Base-by-base conservation (phyloP, 2,888 invertebrate genomes). In the Drosophila borealis region DNA sequence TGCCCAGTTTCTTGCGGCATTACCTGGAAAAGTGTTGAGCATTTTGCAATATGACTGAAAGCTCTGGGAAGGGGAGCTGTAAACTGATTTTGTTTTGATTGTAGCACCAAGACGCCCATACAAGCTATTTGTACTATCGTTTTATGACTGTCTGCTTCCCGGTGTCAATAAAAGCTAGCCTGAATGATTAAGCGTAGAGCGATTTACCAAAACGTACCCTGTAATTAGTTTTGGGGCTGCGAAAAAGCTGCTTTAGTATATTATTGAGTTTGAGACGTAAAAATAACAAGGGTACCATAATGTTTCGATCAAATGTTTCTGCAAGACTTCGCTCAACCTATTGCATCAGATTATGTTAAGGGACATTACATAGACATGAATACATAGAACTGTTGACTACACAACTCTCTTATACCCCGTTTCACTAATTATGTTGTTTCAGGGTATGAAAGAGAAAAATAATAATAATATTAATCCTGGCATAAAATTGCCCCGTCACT, bases 21-120 rank as follows among this genome's bases (percentile, higher is more conserved):
- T 48, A 69, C 49, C 53, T 29, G 44, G 11, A 17, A 42, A 68
- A 53, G 25, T 60, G 44, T 41, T 62, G 57, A 53, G 53, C 49
- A 44, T 34, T 67, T 63, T 42, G 17, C 51, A 61, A 62, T 44
- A 36, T 4, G 8, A 2, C 1, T 50, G 46, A 44, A 72, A 64
- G 36, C 57, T 61, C 36, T 57, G 29, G 39, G 37, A 33, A 29
- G 29, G n/a, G 39, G 42, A 63, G 42, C 63, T 72, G 73, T 49
- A 68, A 56, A 59, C 68, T 63, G 69, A 48, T 49, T 54, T 49
- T 63, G 45, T 39, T 68, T 68, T 78, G 74, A 75, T 75, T 78
- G 78, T 45, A 64, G 74, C 60, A 29, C 41, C 53, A 36, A 53
- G 37, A 29, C 21, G 14, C 13, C 21, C 37, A 49, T 45, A 42